Evolutionary conservation across 2,888 invertebrate genomes (phyloP).

Genomic region (Mimas tiliae): DNA sequence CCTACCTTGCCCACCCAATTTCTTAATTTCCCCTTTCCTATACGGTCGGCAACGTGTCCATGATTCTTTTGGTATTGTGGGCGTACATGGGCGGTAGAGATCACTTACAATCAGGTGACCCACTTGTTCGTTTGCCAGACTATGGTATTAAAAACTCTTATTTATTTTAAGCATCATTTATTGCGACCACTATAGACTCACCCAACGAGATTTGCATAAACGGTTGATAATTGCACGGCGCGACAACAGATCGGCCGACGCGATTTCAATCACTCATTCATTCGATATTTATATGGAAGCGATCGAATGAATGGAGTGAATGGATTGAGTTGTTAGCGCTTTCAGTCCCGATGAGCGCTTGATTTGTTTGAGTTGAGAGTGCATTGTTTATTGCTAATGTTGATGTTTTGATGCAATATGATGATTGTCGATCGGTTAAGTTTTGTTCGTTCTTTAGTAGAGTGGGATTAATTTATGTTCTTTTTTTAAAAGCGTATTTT

Average conservation of each 20-base stretch:
- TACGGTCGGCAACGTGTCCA: too few relatives aligned
- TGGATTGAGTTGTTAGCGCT: conserved; percentile 70
- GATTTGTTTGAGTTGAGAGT: conserved; percentile 21
- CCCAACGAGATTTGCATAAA: conserved; percentile 27
- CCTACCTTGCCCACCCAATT: too few relatives aligned
- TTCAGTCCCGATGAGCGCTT: conserved; percentile 32
- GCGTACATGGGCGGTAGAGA: too few relatives aligned
- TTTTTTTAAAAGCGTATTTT: neutral
- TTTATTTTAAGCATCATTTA: neutral
- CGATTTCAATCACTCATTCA: conserved; percentile 42
- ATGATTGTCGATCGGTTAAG: conserved; percentile 31
- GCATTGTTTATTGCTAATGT: conserved; percentile 22
- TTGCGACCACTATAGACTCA: conserved; percentile 17
- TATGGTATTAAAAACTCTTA: too few relatives aligned
- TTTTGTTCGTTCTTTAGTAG: neutral
- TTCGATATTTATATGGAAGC: conserved; percentile 44
- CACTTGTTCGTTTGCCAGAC: too few relatives aligned
- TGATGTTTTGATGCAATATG: conserved; percentile 25
- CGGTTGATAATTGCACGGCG: conserved; percentile 37
- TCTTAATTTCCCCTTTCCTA: too few relatives aligned
- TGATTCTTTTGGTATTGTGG: too few relatives aligned
- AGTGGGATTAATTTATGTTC: neutral
- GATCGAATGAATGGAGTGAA: conserved; percentile 48
- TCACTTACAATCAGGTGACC: too few relatives aligned
- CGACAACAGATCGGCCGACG: conserved; percentile 36